phyloP scores from a whole-genome alignment of 1,140 invertebrate genomes.

The Cydia amplana region DNA sequence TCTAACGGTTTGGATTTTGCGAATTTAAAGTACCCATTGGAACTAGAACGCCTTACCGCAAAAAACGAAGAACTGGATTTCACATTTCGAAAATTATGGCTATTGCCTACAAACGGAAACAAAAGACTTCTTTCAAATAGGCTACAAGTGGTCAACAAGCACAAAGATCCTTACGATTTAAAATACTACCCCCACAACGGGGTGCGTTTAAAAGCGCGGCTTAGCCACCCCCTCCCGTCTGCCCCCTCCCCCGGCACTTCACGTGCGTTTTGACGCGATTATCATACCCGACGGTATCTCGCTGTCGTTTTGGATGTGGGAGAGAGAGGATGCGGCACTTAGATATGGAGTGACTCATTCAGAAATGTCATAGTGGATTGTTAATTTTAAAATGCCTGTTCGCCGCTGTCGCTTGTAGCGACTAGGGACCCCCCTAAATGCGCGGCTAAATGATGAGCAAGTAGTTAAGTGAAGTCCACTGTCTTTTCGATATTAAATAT shows the following conservation, averaged over 20 bases:
- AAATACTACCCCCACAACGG: slow-evolving; percentile 13
- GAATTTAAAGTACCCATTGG: no score
- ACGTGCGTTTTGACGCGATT: slow-evolving; percentile 78
- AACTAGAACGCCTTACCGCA: no score
- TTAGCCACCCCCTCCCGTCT: slow-evolving; percentile 47
- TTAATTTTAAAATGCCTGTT: no score
- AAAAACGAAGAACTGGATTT: no score
- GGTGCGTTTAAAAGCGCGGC: slow-evolving; percentile 74
- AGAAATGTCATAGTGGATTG: no score
- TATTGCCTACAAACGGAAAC: background rate
- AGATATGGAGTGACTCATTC: no score
- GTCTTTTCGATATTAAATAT: no score
- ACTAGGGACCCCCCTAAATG: no score
- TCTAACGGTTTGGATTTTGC: no score
- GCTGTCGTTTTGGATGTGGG: slow-evolving; percentile 52
- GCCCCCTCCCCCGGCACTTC: slow-evolving; percentile 54
- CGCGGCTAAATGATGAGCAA: no score
- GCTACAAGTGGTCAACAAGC: slow-evolving; percentile 27
- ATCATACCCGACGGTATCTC: slow-evolving; percentile 75
- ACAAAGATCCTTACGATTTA: slow-evolving; percentile 21
- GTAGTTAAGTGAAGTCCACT: no score
- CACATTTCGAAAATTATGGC: background rate
- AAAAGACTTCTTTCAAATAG: background rate
- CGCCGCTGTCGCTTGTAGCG: no score
- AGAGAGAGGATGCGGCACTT: slow-evolving; percentile 46